Evolutionary conservation across 2,888 invertebrate genomes (phyloP), one percentile per base, ranked within the genome.

Genomic region (Agrilus cyanescens): DNA sequence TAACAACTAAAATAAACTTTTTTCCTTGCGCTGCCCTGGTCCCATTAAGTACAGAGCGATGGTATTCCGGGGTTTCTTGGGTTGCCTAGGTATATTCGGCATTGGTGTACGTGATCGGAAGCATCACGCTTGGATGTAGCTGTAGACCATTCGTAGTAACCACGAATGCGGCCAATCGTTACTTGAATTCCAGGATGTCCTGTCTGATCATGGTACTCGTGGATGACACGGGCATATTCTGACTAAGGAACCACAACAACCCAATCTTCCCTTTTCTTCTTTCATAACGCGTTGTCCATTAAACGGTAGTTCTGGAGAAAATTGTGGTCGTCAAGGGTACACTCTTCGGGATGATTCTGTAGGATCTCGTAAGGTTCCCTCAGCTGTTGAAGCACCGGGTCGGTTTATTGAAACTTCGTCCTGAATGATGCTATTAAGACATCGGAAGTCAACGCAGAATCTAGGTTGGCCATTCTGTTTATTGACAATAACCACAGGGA

Each of bases 121-220:
- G 46, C 47, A 10, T 43, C 44, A 3, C 14, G 13, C n/a, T 18
- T 14, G 48, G 32, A 0, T 40, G 36, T 4, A n/a, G n/a, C n/a
- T n/a, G n/a, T n/a, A n/a, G 39, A 41, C 50, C 50, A 53, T 7
- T 38, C 35, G 25, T 37, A 52, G 1, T 18, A 2, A 8, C 12
- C 8, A 7, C 36, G 41, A 1, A 50, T 46, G 0, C 45, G 40
- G 3, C 47, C 4, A 0, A 33, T 5, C 3, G 53, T 53, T 43
- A 55, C 50, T 2, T 52, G 53, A 4, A 35, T 15, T 8, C 54
- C 54, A 1, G 54, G 53, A 34, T 55, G 51, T 2, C 48, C 51
- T 2, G 52, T 49, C 0, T 15, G 36, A 12, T 49, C 43, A 15
- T 50, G 46, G 13, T 44, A 48, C 2, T 34, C 38, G 25, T 40